Conservation (phyloP, 2,888 invertebrate genomes). For the Mylabris sibirica region DNA sequence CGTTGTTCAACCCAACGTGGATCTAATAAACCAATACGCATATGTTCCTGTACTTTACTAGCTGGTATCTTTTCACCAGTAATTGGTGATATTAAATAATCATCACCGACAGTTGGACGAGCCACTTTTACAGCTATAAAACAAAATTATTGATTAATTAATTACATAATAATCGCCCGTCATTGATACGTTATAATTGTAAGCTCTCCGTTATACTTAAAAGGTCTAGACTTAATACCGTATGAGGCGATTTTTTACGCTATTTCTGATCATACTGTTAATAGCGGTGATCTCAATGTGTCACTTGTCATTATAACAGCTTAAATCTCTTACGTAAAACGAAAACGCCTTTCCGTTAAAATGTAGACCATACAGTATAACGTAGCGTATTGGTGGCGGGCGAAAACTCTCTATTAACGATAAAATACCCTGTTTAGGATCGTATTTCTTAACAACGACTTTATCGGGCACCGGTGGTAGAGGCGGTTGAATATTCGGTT, state of each 20-base stretch:
- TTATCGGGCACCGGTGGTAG: slow-evolving; percentile 89
- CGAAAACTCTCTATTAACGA: too few species aligned
- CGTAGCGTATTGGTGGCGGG: too few species aligned
- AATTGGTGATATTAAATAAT: slow-evolving; percentile 96
- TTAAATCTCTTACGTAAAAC: too few species aligned
- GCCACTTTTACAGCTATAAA: slow-evolving; percentile 64
- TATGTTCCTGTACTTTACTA: slow-evolving; percentile 96
- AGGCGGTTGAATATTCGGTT: slow-evolving; percentile 67
- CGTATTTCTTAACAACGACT: slow-evolving; percentile 95
- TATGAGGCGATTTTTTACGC: too few species aligned
- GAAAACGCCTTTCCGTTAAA: too few species aligned
- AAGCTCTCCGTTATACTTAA: too few species aligned
- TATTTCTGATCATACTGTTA: too few species aligned
- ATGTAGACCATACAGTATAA: too few species aligned
- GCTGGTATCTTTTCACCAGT: slow-evolving; percentile 98
- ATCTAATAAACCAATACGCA: slow-evolving; percentile 95
- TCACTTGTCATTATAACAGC: too few species aligned
- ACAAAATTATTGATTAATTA: slow-evolving; percentile 13
- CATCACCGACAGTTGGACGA: slow-evolving; percentile 75
- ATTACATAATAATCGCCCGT: slow-evolving; percentile 39
- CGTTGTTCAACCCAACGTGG: slow-evolving; percentile 98
- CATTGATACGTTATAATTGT: too few species aligned
- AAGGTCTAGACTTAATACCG: too few species aligned
- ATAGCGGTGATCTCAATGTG: too few species aligned
- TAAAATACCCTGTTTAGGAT: slow-evolving; percentile 90